Base-by-base conservation (phyloP, 2,797 vertebrate genomes). In the Sebastes baramenuke region DNA sequence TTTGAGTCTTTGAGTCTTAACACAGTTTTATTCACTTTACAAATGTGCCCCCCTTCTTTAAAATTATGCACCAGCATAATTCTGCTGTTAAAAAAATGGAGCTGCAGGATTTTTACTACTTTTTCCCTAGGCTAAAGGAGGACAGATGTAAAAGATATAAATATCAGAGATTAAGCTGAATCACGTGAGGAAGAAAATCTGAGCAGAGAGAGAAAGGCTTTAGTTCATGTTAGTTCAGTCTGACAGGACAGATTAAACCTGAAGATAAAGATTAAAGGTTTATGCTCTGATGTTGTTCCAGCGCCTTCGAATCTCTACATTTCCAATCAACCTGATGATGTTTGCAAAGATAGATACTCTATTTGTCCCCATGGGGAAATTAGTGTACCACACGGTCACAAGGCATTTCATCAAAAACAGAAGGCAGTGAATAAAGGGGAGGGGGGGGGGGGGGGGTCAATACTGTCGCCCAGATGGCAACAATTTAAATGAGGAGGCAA, bases 281-380 rank as follows among this genome's bases (percentile, higher is more conserved):
- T 9, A 3, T 30, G 38, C 65, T 80, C 69, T 77, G 86, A 82
- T 71, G 69, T 54, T 12, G 73, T 46, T 84, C 73, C 79, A 77
- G 54, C 0, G 1, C 2, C 8, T n/a, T 29, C 9, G 34, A 16
- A 67, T 73, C 69, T 36, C 6, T n/a, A 46, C 46, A 16, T 34
- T 5, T 55, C 30, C 56, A 22, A 32, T n/a, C 34, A 36, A 38
- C 18, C 38, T 24, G 49, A 0, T 20, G 49, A 58, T 29, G 60
- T 13, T 67, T 59, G 78, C n/a, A 67, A 12, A 49, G 18, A 49
- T 18, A 49, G 18, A 49, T 20, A 49, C 46, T 49, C 18, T 49
- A 49, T 49, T 49, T 49, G 46, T 49, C 46, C 6, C 46, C 8
- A 20, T 49, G 46, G 46, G 18, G 46, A 18, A 49, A 14, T 49